A percentile compares a stretch with the other conserved stretches of the same genome.
phyloP scores from a whole-genome alignment of 2,797 vertebrate genomes.

The Thaleichthys pacificus region DNA sequence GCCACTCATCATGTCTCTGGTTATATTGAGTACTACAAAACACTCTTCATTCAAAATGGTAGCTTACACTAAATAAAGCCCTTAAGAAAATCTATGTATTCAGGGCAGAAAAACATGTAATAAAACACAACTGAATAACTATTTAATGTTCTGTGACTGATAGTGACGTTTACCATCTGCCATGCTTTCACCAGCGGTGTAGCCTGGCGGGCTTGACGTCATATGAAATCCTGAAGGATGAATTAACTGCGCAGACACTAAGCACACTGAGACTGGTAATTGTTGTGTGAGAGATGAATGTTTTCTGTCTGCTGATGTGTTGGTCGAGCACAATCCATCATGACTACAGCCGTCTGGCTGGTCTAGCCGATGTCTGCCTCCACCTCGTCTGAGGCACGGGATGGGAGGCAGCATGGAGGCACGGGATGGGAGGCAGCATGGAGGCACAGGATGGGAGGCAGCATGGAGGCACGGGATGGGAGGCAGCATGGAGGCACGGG shows the following conservation, averaged over 20 bases:
- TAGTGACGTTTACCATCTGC: constrained; percentile 58
- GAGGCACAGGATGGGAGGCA: too few relatives aligned
- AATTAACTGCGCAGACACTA: constrained; percentile 62
- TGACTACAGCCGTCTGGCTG: constrained; percentile 26
- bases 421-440: too few relatives aligned
- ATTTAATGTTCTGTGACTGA: constrained; percentile 65
- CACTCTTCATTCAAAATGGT: not conserved
- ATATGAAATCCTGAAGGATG: constrained; percentile 66
- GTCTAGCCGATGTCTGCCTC: not conserved
- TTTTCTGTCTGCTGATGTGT: constrained; percentile 53
- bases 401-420: too few relatives aligned
- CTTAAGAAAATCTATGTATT: constrained; percentile 56
- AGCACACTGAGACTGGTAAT: constrained; percentile 55
- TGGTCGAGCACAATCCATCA: constrained; percentile 64
- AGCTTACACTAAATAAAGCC: not conserved
- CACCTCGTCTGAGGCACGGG: not conserved
- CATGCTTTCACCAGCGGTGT: constrained; percentile 44
- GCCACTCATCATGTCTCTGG: not conserved
- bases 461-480: too few relatives aligned
- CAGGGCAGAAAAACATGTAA: constrained; percentile 44
- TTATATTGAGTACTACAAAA: not conserved
- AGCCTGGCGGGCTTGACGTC: constrained; percentile 20
- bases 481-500: too few relatives aligned
- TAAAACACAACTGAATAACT: constrained; percentile 6
- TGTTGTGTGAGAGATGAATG: constrained; percentile 57